Evolutionary conservation across 2,113 vertebrate genomes (phyloP).

Genomic region (Gambusia holbrooki): DNA sequence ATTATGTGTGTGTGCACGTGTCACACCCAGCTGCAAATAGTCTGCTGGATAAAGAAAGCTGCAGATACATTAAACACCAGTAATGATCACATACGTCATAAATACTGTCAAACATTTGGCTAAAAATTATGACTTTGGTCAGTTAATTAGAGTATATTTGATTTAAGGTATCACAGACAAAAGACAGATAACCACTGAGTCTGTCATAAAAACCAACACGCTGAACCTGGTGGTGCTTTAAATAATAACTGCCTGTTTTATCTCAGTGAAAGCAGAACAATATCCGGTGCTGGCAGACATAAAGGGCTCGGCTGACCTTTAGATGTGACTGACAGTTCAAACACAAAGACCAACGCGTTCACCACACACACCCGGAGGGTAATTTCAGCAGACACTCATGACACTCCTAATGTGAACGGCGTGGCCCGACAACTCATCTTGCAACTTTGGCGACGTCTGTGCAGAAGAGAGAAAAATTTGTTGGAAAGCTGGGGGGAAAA

Average conservation of each 20-base stretch:
- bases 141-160: not conserved
- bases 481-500: too few relatives aligned
- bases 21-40: not conserved
- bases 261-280: constrained; percentile 43
- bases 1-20: not conserved
- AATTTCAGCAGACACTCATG: not conserved
- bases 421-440: not conserved
- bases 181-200: constrained; percentile 19
- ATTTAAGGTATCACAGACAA: not conserved
- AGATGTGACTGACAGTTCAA: constrained; percentile 49
- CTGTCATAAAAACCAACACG: constrained; percentile 12
- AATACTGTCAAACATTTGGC: not conserved
- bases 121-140: not conserved
- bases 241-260: constrained; percentile 36
- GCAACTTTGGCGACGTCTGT: not conserved
- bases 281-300: constrained; percentile 17
- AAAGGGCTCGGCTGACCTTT: constrained; percentile 54
- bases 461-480: not conserved
- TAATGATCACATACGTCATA: not conserved
- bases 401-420: too few relatives aligned
- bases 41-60: not conserved
- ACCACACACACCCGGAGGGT: not conserved
- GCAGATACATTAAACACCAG: not conserved
- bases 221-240: constrained; percentile 23
- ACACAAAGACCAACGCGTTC: constrained; percentile 16